Evolutionary conservation across 2,888 invertebrate species (phyloP), one percentile per base, ranked within the genome.

Genomic region (Acronicta alni): DNA sequence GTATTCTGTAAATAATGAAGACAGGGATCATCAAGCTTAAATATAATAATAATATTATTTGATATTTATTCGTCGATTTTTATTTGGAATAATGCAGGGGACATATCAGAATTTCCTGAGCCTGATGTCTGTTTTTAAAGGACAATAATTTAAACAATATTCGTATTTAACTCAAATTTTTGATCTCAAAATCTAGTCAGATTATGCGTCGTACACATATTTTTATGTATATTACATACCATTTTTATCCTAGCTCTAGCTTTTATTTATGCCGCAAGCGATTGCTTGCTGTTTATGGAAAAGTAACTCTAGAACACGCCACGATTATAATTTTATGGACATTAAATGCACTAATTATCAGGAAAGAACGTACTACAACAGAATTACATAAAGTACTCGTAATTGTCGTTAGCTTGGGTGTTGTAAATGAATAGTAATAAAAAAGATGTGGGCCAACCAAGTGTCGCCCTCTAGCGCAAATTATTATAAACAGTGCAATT

Each of bases 151-250:
- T 54, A 30, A 62, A 45, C 32, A 43, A 56, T 48, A 49, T 58
- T 44, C 57, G 41, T 48, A 52, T 15, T 9, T 52, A 42, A 20
- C 16, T 54, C 39, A 56, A 57, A 60, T n/a, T 48, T 57, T 61
- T 67, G 53, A 74, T 75, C 80, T 79, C 76, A 42, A 65, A 49
- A 44, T 45, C 80, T 79, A 79, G 80, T 77, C 79, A 65, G 56
- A 39, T 53, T 67, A 67, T 37, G 12, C 2, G 35, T 7, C 46
- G 14, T 45, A 18, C 43, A 15, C 39, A 20, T 20, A n/a, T 18
- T 44, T 69, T 48, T 45, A 45, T 53, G 53, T 47, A 46, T 49
- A 53, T 52, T 9, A 15, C 12, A 32, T 3, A 30, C 1, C 10
- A 12, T 12, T 32, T 35, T 35, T n/a, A 35, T 6, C 0, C 0